phyloP scores from a whole-genome alignment of 2,888 invertebrate genomes.

The Coleophora deauratella region DNA sequence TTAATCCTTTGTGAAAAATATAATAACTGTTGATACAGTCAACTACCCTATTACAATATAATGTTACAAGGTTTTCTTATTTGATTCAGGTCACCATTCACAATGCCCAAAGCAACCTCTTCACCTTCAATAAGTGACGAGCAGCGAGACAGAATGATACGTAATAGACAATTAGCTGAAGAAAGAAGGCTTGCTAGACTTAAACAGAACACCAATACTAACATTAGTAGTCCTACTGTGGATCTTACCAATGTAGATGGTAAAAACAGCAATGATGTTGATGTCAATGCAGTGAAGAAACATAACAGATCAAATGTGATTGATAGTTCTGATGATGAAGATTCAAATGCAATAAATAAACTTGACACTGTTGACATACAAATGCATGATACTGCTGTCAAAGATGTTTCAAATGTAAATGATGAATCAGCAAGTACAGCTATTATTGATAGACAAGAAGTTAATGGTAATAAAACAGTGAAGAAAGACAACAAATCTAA shows the following conservation, averaged over 20 bases:
- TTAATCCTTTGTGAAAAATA: too few relatives aligned
- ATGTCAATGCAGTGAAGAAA: slow-evolving; percentile 13
- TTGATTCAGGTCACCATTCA: slow-evolving; percentile 38
- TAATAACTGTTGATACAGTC: too few relatives aligned
- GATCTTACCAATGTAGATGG: background rate
- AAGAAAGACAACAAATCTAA: background rate
- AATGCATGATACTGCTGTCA: background rate
- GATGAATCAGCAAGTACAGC: background rate
- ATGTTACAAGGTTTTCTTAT: too few relatives aligned
- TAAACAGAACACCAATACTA: slow-evolving; percentile 26
- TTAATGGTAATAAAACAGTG: background rate
- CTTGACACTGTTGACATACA: slow-evolving; percentile 3
- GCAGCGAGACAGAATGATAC: slow-evolving; percentile 79
- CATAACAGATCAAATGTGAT: slow-evolving; percentile 25
- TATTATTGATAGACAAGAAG: background rate
- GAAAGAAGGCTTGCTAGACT: slow-evolving; percentile 75
- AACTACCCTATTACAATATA: too few relatives aligned
- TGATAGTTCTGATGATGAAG: slow-evolving; percentile 30
- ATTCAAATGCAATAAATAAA: slow-evolving; percentile 20
- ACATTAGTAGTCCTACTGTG: slow-evolving; percentile 1
- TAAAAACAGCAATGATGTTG: slow-evolving; percentile 3
- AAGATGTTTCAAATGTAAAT: background rate
- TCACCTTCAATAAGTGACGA: slow-evolving; percentile 73
- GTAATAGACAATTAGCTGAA: slow-evolving; percentile 78
- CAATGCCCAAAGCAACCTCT: slow-evolving; percentile 54